Evolutionary conservation across 2,888 invertebrate genomes (phyloP), one percentile per base, ranked within the genome.

Genomic region (Zaprionus obscuricornis): DNA sequence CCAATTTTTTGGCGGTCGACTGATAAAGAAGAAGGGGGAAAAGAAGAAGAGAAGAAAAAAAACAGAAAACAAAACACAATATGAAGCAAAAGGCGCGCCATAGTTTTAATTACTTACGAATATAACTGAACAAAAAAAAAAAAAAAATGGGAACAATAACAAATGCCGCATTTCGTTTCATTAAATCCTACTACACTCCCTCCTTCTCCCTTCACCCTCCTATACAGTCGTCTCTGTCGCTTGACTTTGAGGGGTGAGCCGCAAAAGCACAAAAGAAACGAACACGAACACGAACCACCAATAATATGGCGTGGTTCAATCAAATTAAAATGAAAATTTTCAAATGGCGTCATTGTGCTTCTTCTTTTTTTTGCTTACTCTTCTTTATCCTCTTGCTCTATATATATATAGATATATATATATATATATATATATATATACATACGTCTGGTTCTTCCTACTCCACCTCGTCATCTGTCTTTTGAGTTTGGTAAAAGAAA

Each of bases 231-330:
- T n/a, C n/a, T n/a, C n/a, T n/a, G n/a, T n/a, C n/a, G n/a, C n/a
- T n/a, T n/a, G n/a, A n/a, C n/a, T n/a, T n/a, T n/a, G n/a, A n/a
- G n/a, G n/a, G n/a, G n/a, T n/a, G n/a, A n/a, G n/a, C n/a, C n/a
- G n/a, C n/a, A n/a, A n/a, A n/a, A n/a, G n/a, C n/a, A n/a, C n/a
- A n/a, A n/a, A n/a, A n/a, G n/a, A n/a, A n/a, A n/a, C n/a, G n/a
- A n/a, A n/a, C n/a, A n/a, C n/a, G n/a, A n/a, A n/a, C n/a, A n/a
- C n/a, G n/a, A n/a, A n/a, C n/a, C n/a, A n/a, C n/a, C n/a, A n/a
- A n/a, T n/a, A n/a, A n/a, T n/a, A 39, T 84, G 58, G 70, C 82
- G 82, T 84, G 77, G 82, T 56, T 74, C 85, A 84, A 84, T 84
- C 74, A 64, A 74, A 77, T 77, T 62, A 76, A 79, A 79, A 66